Conservation (phyloP, 1,140 invertebrate genomes). For the Pomacea maculata region DNA sequence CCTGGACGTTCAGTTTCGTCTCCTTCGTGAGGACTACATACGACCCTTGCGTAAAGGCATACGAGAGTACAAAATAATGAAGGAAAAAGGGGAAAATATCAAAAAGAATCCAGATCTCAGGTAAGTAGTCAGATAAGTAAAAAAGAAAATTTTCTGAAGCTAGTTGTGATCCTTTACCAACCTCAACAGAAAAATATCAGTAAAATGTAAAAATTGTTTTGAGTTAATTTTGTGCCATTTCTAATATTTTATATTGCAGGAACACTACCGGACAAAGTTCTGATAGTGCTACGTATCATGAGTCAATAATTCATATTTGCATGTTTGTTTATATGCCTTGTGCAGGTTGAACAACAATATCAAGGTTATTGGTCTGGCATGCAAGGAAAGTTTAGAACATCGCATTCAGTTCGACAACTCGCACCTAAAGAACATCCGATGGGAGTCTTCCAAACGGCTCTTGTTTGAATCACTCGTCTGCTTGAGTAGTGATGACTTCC, state of each 20-base stretch:
- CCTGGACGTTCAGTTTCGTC: slow-evolving; percentile 79
- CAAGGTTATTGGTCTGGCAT: slow-evolving; percentile 38
- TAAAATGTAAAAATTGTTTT: background rate
- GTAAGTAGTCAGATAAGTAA: background rate
- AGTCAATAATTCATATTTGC: background rate
- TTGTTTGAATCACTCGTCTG: slow-evolving; percentile 79
- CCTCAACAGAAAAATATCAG: background rate
- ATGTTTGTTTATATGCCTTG: slow-evolving; percentile 69
- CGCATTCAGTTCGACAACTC: slow-evolving; percentile 50
- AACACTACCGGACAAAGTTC: background rate
- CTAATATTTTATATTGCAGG: background rate
- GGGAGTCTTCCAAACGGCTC: slow-evolving; percentile 70
- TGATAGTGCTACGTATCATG: background rate
- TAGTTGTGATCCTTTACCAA: background rate
- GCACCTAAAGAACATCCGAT: slow-evolving; percentile 48
- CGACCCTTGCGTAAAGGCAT: slow-evolving; percentile 63
- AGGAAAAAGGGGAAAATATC: background rate
- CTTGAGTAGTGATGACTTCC: slow-evolving; percentile 76
- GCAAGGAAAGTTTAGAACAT: slow-evolving; percentile 37
- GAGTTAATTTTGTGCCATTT: too few relatives aligned
- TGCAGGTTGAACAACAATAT: slow-evolving; percentile 55
- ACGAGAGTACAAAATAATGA: slow-evolving; percentile 30
- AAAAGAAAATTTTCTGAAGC: too few relatives aligned
- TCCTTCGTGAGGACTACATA: slow-evolving; percentile 77
- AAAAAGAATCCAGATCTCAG: slow-evolving; percentile 29